Evolutionary conservation across 1,140 invertebrate genomes (phyloP), one percentile per base, ranked within the genome.

Genomic region (Conopomorpha cramerella): DNA sequence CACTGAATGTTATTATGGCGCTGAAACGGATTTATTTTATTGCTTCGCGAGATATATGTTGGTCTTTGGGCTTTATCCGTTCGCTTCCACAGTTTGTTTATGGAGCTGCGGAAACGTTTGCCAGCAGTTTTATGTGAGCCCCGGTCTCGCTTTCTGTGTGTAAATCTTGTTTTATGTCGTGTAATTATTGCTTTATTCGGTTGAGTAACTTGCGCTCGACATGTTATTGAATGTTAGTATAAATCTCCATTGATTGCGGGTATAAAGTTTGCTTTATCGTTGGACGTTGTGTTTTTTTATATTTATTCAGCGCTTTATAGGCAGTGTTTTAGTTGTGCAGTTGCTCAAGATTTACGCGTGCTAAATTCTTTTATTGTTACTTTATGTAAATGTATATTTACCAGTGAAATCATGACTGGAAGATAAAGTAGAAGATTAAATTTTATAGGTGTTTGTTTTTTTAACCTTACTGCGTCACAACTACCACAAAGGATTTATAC

Each of bases 11-110:
- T 71, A 71, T 73, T 73, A 71, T 65, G 60, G 65, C 52, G 49
- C 49, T 31, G 47, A 49, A 49, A 38, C 44, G 63, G 70, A 74
- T 74, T 71, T 74, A 74, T 74, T 74, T 74, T 71, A 74, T 71
- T 70, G 61, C 55, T 34, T 12, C 33, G 40, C 42, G 51, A 67
- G 66, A 73, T 68, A 62, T 66, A 70, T 60, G 58, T 49, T 52
- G 54, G 67, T 64, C 52, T 66, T 63, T 62, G 48, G 54, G 62
- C 56, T 61, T 62, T 60, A 66, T 63, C 55, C 57, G 51, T 38
- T 35, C 55, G 51, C 48, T 55, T 55, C 50, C 41, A 39, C 51
- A 50, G 60, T 56, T 67, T 64, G 68, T 74, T 74, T 73, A 68
- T 67, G 51, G 59, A 45, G 25, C 42, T 30, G 36, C 16, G 55